These are phyloP conservation scores for Chiloscyllium plagiosum DNA, from an alignment of 2,113 vertebrate species.

Conservation along the genomic window DNA sequence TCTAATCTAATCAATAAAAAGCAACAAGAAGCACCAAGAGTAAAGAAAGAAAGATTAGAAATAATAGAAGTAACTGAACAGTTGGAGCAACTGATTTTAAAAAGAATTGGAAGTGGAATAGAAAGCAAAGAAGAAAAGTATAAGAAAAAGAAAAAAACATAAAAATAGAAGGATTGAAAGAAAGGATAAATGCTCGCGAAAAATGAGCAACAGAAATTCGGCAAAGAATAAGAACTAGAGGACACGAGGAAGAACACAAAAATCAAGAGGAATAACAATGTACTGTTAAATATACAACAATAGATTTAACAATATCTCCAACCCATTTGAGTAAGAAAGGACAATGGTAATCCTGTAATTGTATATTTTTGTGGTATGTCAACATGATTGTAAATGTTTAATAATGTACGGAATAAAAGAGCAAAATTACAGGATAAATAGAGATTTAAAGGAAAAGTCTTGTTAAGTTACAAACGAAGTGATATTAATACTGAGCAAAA, in stretches of 20 bases:
- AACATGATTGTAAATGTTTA: too few relatives aligned
- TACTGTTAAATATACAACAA: not conserved
- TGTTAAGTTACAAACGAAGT: not conserved
- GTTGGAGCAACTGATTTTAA: not conserved
- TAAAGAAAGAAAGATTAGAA: not conserved
- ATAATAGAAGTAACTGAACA: not conserved
- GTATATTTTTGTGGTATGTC: not conserved
- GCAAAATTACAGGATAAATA: not conserved
- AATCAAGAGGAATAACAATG: not conserved
- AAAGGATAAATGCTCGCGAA: not conserved
- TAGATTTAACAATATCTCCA: not conserved
- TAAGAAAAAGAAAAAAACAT: not conserved
- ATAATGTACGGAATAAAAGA: not conserved
- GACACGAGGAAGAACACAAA: not conserved
- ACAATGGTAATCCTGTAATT: not conserved
- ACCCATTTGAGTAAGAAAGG: not conserved
- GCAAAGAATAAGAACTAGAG: not conserved
- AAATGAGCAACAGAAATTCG: not conserved
- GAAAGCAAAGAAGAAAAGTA: not conserved
- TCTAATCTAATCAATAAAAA: too few relatives aligned
- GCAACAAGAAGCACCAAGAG: not conserved
- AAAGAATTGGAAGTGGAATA: not conserved
- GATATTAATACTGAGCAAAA: conserved; percentile 13
- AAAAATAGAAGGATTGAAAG: not conserved
- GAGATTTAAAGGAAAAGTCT: not conserved